A percentile compares a stretch with the other conserved stretches of the same genome.
phyloP scores from a whole-genome alignment of 1,140 invertebrate species.

The Drepana arcuata region DNA sequence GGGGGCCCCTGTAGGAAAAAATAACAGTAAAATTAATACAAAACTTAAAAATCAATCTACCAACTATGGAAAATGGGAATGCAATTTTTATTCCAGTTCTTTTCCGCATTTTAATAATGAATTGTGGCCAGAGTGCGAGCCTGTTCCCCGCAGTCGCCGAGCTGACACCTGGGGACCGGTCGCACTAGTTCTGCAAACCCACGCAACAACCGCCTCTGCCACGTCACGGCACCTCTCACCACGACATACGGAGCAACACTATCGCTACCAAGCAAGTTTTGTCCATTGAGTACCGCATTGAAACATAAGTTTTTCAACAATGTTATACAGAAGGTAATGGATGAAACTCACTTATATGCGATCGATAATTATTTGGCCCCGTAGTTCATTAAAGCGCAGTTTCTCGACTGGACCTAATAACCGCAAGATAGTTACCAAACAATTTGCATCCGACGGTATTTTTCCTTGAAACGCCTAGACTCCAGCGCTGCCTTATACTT shows the following conservation, averaged over 20 bases:
- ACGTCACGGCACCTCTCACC: constrained; percentile 24
- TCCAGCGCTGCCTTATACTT: constrained; percentile 19
- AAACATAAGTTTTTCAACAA: not conserved
- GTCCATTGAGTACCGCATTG: too few species aligned
- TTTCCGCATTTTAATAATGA: too few species aligned
- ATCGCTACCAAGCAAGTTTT: too few species aligned
- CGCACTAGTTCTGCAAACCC: constrained; percentile 50
- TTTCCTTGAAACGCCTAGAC: constrained; percentile 43
- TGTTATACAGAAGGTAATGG: not conserved
- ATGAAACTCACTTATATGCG: too few species aligned
- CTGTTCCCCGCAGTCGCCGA: constrained; percentile 27
- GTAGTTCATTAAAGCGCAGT: constrained; percentile 20
- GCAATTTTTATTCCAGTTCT: too few species aligned
- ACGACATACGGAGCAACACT: too few species aligned
- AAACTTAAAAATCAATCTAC: too few species aligned
- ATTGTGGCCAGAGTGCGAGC: constrained; percentile 19
- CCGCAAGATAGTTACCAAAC: constrained; percentile 39
- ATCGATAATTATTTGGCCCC: too few species aligned
- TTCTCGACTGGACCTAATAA: constrained; percentile 31
- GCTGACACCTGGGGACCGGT: constrained; percentile 61
- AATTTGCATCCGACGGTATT: constrained; percentile 42
- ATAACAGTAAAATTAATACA: too few species aligned
- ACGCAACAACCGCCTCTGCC: constrained; percentile 40
- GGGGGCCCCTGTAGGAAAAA: too few species aligned
- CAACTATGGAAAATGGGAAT: too few species aligned